Conservation (phyloP, 2,888 invertebrate genomes). For the Reticulitermes lucifugus region DNA sequence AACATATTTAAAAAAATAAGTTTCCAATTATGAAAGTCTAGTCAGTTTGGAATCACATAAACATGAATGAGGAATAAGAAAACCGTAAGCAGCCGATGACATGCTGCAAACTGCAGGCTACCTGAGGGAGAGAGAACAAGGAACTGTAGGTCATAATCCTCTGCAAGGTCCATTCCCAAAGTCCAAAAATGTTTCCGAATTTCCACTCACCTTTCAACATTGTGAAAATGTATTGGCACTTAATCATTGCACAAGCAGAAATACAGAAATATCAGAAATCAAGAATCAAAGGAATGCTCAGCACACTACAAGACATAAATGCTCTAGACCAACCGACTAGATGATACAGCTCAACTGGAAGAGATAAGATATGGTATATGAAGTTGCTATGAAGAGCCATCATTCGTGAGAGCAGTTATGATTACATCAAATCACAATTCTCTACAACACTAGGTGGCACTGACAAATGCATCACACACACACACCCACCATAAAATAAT, state of each 20-base stretch:
- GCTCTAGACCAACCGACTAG: neutral
- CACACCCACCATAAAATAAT: too few relatives aligned
- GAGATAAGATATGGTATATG: slow-evolving; percentile 17
- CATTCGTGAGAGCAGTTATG: neutral
- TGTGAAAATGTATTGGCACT: neutral
- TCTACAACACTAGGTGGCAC: neutral
- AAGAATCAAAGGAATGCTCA: neutral
- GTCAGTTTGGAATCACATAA: too few relatives aligned
- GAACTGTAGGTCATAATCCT: too few relatives aligned
- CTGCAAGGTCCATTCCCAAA: too few relatives aligned
- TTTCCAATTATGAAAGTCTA: too few relatives aligned
- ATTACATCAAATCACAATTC: neutral
- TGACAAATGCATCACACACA: too few relatives aligned
- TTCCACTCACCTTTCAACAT: slow-evolving; percentile 1
- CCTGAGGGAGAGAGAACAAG: too few relatives aligned
- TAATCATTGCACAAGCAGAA: neutral
- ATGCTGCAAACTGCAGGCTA: too few relatives aligned
- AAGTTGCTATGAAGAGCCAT: neutral
- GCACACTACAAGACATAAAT: neutral
- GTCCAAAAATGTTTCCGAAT: too few relatives aligned
- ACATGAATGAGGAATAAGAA: too few relatives aligned
- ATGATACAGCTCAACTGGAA: neutral
- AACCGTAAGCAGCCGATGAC: too few relatives aligned
- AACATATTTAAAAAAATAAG: too few relatives aligned
- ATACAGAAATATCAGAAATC: neutral